Conservation (phyloP, 2,888 invertebrate species). For the Chrysolina haemoptera region DNA sequence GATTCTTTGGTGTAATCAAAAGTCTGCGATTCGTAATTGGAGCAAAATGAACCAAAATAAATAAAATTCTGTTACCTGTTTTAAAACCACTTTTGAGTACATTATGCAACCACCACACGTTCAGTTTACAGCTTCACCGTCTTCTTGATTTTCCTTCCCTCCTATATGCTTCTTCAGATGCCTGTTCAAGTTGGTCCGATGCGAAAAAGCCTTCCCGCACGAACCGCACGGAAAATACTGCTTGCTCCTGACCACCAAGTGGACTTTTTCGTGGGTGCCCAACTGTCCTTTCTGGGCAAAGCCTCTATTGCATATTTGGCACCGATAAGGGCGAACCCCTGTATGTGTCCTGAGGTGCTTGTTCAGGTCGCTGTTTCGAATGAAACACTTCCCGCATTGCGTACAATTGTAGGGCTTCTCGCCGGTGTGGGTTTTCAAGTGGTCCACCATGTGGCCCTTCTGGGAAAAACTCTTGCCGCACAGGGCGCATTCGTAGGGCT, state of each 20-base stretch:
- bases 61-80: too few relatives aligned
- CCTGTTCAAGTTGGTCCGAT: neutral
- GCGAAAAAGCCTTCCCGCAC: neutral
- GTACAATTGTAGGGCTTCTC: neutral
- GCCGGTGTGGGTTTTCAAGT: neutral
- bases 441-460: neutral
- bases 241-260: neutral
- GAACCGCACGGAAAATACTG: neutral
- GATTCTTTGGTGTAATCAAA: too few relatives aligned
- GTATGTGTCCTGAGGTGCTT: neutral
- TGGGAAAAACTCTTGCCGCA: neutral
- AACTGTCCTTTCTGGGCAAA: neutral
- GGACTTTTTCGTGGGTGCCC: neutral
- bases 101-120: too few relatives aligned
- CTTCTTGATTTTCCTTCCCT: neutral
- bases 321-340: neutral
- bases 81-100: too few relatives aligned
- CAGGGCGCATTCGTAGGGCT: neutral
- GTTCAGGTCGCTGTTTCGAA: slow-evolving; percentile 1
- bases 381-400: neutral
- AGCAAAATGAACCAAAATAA: too few relatives aligned
- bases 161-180: neutral
- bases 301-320: neutral
- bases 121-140: too few relatives aligned
- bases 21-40: too few relatives aligned